Conservation (phyloP, 2,797 vertebrate genomes). For the Carduelis carduelis region DNA sequence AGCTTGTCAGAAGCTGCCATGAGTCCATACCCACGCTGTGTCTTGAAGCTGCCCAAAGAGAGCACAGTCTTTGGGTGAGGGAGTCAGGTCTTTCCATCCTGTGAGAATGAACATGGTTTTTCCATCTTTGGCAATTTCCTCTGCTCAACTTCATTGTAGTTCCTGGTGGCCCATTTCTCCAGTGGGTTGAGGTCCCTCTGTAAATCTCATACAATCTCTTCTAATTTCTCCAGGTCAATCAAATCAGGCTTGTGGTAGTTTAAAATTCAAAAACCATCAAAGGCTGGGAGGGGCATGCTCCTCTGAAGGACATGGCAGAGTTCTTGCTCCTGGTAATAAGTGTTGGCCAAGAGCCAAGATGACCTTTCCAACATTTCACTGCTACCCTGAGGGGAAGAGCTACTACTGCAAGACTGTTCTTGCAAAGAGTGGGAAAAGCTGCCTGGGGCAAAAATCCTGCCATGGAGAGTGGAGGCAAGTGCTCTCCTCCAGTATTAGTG, state of each 20-base stretch:
- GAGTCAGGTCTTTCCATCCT: neutral
- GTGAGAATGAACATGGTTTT: neutral
- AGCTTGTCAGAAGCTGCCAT: neutral
- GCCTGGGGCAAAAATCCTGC: neutral
- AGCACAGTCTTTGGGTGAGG: fast-evolving
- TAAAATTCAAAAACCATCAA: neutral
- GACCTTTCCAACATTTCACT: neutral
- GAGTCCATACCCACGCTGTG: neutral
- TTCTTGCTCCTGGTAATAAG: neutral
- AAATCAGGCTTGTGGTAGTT: neutral
- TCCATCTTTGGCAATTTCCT: neutral
- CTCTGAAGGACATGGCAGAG: neutral
- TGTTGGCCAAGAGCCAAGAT: neutral
- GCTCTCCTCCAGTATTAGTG: neutral
- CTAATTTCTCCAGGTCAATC: neutral
- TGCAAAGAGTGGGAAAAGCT: neutral
- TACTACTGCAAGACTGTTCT: neutral
- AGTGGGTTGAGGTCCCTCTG: neutral
- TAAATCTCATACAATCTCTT: neutral
- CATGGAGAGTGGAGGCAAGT: neutral
- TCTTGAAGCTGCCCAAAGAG: neutral
- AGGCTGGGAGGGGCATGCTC: neutral
- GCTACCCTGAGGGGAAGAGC: neutral
- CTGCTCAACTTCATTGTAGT: neutral
- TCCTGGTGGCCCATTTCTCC: neutral